A percentile compares a stretch with the other conserved stretches of the same genome.
phyloP scores from a whole-genome alignment of 64 coral and sea anemone genomes.

The Stylophora pistillata region DNA sequence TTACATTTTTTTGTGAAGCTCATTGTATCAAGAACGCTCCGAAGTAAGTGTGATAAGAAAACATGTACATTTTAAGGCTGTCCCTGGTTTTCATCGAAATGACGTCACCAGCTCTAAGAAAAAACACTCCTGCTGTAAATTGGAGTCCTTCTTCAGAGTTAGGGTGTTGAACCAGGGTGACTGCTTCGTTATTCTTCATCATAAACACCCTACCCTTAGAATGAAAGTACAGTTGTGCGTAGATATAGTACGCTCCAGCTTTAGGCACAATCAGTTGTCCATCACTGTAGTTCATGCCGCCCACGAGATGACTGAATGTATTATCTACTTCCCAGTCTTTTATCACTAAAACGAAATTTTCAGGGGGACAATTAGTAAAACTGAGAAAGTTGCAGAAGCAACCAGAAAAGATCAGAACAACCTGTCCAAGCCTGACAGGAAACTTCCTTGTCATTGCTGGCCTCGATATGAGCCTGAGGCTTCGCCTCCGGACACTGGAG shows the following conservation, averaged over 20 bases:
- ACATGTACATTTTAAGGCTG: not conserved
- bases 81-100: not conserved
- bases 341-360: not conserved
- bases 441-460: not conserved
- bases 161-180: not conserved
- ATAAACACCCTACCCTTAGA: not conserved
- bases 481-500: not conserved
- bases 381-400: no score
- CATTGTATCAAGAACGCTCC: constrained; percentile 19
- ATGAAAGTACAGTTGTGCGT: constrained; percentile 3
- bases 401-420: not conserved
- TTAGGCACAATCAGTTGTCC: not conserved
- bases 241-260: constrained; percentile 10
- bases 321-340: not conserved
- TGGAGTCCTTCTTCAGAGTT: no score
- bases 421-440: not conserved
- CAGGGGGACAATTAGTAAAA: no score
- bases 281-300: not conserved
- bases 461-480: constrained; percentile 7
- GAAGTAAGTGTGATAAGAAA: not conserved
- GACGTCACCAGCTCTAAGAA: not conserved
- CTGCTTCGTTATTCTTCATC: not conserved
- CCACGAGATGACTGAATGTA: not conserved
- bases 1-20: not conserved
- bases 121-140: not conserved